phyloP scores from a whole-genome alignment of 1,140 invertebrate species.

The Solenopsis fugax region DNA sequence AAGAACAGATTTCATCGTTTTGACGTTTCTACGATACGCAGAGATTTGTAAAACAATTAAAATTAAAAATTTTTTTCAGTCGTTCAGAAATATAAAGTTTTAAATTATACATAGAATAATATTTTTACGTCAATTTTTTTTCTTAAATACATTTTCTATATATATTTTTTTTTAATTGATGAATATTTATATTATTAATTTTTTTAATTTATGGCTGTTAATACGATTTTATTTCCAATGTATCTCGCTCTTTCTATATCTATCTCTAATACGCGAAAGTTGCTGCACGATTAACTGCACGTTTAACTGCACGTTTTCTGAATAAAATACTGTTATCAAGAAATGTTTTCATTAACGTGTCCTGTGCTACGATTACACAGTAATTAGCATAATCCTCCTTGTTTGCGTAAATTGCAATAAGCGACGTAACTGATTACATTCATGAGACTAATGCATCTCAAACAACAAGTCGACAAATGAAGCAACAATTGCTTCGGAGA shows the following conservation, averaged over 20 bases:
- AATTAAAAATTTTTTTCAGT: neutral
- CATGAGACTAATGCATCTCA: conserved; percentile 38
- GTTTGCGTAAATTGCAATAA: conserved; percentile 29
- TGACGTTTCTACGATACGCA: neutral
- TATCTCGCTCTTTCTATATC: neutral
- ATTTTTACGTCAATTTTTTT: neutral
- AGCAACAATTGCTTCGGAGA: conserved; percentile 44
- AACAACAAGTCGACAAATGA: conserved; percentile 50
- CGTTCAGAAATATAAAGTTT: neutral
- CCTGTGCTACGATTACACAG: neutral
- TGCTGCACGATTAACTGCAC: neutral
- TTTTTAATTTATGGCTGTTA: neutral
- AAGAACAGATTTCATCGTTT: conserved; percentile 43
- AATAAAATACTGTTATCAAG: conserved; percentile 34
- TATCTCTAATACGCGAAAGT: neutral
- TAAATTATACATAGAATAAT: neutral
- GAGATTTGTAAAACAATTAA: neutral
- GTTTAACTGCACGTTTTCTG: conserved; percentile 16
- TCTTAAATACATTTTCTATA: neutral
- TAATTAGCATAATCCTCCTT: conserved; percentile 16
- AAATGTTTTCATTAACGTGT: conserved; percentile 35
- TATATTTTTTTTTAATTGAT: neutral
- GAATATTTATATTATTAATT: neutral
- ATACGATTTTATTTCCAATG: neutral
- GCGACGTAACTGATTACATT: conserved; percentile 46